These are phyloP conservation scores for Chitala chitala DNA, from an alignment of 2,113 vertebrate genomes.

Conservation along the genomic window DNA sequence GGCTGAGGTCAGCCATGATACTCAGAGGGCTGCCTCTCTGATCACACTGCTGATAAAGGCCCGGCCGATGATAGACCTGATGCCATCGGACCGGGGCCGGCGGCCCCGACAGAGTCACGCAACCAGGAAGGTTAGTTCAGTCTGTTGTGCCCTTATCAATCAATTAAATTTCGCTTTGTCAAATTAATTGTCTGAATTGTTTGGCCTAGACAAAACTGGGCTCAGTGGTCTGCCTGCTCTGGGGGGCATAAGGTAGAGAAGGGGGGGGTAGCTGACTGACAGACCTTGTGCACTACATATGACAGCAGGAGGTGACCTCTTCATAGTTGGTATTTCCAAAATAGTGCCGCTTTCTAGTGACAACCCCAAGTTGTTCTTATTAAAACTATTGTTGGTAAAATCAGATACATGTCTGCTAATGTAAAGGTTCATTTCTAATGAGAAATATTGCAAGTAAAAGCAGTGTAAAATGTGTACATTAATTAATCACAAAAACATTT, in stretches of 20 bases:
- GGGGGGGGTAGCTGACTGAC: background rate
- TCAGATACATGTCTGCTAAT: constrained; percentile 15
- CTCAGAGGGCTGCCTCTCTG: constrained; percentile 56
- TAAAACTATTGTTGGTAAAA: constrained; percentile 2
- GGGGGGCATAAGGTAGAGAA: background rate
- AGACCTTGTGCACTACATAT: background rate
- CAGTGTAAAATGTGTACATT: background rate
- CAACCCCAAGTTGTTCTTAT: constrained; percentile 8
- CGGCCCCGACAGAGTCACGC: constrained; percentile 49
- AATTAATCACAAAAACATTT: background rate
- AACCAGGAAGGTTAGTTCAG: constrained; percentile 39
- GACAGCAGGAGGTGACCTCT: background rate
- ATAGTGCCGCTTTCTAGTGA: constrained; percentile 8
- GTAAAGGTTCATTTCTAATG: background rate
- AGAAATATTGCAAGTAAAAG: background rate
- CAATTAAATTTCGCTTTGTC: constrained; percentile 63
- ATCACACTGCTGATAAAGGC: constrained; percentile 58
- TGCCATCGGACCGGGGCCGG: constrained; percentile 59
- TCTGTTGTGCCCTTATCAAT: constrained; percentile 50
- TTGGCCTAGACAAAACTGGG: constrained; percentile 45
- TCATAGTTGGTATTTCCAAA: background rate
- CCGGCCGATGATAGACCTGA: constrained; percentile 50
- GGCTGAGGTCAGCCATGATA: constrained; percentile 53
- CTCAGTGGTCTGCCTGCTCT: background rate
- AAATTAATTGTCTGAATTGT: constrained; percentile 61